These are phyloP conservation scores for Cygnus atratus DNA, from an alignment of 2,113 vertebrate species.

Conservation along the genomic window DNA sequence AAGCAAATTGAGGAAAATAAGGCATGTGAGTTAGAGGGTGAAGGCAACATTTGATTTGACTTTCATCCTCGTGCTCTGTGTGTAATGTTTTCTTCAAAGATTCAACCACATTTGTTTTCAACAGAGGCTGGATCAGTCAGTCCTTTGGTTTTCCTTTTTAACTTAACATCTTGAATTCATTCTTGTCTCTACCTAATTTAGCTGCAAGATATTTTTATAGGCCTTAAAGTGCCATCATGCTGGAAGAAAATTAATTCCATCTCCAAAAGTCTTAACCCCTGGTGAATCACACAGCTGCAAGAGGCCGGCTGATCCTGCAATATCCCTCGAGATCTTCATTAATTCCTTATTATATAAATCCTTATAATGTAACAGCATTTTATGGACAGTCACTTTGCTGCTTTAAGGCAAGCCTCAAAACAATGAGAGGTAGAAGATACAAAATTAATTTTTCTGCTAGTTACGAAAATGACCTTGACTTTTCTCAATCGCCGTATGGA, in stretches of 20 bases:
- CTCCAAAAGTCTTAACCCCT: neutral
- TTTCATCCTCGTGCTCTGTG: conserved; percentile 4
- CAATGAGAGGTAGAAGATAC: neutral
- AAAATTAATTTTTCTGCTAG: neutral
- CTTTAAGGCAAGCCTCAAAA: neutral
- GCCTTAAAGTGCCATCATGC: neutral
- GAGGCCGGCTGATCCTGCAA: neutral
- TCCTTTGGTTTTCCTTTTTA: neutral
- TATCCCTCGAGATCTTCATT: neutral
- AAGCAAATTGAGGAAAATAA: conserved; percentile 23
- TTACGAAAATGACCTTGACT: neutral
- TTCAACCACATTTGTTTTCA: neutral
- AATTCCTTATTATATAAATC: neutral
- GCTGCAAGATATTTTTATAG: neutral
- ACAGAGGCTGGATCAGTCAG: neutral
- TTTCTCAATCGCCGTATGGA: neutral
- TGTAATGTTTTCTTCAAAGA: neutral
- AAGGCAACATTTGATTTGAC: neutral
- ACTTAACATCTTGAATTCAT: neutral
- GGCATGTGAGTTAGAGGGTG: conserved; percentile 7
- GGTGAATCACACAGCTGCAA: neutral
- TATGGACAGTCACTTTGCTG: accelerated
- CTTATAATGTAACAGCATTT: accelerated
- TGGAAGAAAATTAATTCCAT: neutral
- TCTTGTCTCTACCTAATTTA: neutral